A percentile compares a stretch with the other conserved stretches of the same genome.
Evolutionary conservation across 2,113 vertebrate genomes (phyloP).

Genomic region (Cardinalis cardinalis): DNA sequence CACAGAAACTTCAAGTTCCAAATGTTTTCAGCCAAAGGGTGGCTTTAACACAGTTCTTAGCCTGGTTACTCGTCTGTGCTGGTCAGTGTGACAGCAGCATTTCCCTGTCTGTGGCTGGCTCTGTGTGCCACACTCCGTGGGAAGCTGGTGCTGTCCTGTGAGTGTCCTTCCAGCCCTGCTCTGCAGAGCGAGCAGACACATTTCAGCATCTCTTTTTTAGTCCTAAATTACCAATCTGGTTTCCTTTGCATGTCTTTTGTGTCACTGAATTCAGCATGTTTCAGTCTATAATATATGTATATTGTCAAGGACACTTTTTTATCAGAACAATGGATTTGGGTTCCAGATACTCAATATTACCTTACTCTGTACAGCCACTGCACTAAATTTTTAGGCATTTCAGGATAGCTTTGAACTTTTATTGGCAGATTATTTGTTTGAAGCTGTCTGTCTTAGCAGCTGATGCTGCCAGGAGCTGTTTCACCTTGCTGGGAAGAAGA

Average conservation of each 20-base stretch:
- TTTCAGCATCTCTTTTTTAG: fast-evolving
- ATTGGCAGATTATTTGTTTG: neutral
- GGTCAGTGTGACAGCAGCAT: fast-evolving
- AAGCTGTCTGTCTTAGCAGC: neutral
- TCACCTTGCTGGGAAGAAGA: constrained; percentile 34
- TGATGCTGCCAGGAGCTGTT: neutral
- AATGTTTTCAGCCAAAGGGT: neutral
- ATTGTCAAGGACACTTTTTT: neutral
- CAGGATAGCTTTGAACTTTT: neutral
- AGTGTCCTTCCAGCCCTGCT: neutral
- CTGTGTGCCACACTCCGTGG: fast-evolving
- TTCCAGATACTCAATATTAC: neutral
- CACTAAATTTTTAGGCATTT: neutral
- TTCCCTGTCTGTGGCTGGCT: fast-evolving
- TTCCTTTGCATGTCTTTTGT: neutral
- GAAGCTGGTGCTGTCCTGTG: fast-evolving
- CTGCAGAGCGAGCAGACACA: fast-evolving
- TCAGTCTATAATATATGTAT: neutral
- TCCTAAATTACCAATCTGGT: neutral
- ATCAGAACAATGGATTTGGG: neutral
- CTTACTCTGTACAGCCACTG: neutral
- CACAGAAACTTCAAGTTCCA: neutral
- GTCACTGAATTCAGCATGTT: neutral
- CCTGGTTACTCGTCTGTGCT: fast-evolving
- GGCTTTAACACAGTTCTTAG: neutral